phyloP scores from a whole-genome alignment of 2,888 invertebrate genomes.

The Heterodera filipjevi region DNA sequence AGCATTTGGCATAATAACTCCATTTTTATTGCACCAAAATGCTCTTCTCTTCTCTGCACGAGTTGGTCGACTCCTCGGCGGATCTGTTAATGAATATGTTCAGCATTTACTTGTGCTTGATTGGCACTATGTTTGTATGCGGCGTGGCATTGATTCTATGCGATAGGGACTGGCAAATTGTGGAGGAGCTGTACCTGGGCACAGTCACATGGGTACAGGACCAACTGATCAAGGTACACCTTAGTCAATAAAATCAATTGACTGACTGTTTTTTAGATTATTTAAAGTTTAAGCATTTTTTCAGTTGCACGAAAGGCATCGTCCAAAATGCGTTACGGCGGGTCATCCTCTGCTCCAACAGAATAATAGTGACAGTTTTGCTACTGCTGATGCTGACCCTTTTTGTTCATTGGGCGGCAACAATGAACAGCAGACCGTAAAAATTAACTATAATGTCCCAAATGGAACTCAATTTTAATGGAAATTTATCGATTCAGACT shows the following conservation, averaged over 20 bases:
- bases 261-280: too few relatives aligned
- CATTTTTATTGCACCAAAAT: background rate
- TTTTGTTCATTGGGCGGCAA: background rate
- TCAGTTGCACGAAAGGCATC: background rate
- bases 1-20: background rate
- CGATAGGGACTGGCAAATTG: conserved; percentile 17
- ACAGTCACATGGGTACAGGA: conserved; percentile 18
- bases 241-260: too few relatives aligned
- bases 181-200: conserved; percentile 8
- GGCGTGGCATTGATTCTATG: conserved; percentile 21
- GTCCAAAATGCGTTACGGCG: too few relatives aligned
- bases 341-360: background rate
- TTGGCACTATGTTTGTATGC: background rate
- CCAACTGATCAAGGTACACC: conserved; percentile 21
- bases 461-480: too few relatives aligned
- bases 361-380: background rate
- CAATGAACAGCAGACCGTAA: background rate
- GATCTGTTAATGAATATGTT: background rate
- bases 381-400: background rate
- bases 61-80: background rate
- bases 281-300: too few relatives aligned
- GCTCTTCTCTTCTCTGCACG: background rate
- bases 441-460: too few relatives aligned
- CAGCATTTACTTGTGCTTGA: conserved; percentile 16
- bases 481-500: too few relatives aligned